phyloP scores from a whole-genome alignment of 2,888 invertebrate species.

The Phyto melanocephala region DNA sequence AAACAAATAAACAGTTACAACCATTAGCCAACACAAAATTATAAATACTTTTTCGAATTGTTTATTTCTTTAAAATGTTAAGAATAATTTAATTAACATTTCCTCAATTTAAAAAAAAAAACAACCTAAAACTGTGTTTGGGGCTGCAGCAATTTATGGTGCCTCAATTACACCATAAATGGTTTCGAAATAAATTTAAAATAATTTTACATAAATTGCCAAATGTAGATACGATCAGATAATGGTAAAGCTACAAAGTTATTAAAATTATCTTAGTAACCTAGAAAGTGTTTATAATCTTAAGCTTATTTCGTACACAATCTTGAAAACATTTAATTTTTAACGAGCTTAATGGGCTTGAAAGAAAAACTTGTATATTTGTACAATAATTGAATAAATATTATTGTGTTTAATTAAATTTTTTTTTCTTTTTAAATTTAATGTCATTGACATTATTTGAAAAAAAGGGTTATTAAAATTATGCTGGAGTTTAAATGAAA shows the following conservation, averaged over 20 bases:
- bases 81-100: slow-evolving; percentile 10
- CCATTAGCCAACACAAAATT: slow-evolving; percentile 38
- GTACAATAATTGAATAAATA: not conserved
- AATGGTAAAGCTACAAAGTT: not conserved
- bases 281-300: not conserved
- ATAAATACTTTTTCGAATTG: not conserved
- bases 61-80: not conserved
- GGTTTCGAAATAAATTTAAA: not conserved
- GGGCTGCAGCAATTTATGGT: not conserved
- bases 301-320: not conserved
- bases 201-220: not conserved
- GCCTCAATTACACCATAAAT: not conserved
- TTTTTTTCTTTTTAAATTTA: not conserved
- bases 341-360: not conserved
- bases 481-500: too few species aligned
- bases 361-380: not conserved
- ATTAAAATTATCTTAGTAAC: not conserved
- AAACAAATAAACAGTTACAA: not conserved
- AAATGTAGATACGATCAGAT: not conserved
- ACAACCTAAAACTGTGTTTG: not conserved
- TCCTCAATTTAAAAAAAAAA: not conserved
- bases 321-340: not conserved
- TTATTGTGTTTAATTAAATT: not conserved
- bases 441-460: not conserved
- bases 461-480: not conserved